phyloP scores from a whole-genome alignment of 2,797 vertebrate genomes.

The Meda fulgida region DNA sequence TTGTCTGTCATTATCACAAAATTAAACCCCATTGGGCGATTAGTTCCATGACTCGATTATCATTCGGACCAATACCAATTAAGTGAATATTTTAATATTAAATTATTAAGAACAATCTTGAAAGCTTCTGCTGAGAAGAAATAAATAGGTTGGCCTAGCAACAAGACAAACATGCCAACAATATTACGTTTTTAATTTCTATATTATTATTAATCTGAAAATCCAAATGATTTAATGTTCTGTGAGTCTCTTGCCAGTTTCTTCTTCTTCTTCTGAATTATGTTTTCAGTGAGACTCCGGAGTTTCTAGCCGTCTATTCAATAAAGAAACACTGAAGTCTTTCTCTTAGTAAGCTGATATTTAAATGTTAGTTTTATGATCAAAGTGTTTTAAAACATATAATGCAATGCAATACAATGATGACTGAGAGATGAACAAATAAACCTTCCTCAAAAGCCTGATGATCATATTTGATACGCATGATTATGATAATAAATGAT shows the following conservation, averaged over 20 bases:
- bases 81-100: background rate
- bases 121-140: background rate
- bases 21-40: background rate
- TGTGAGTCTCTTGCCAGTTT: too few relatives aligned
- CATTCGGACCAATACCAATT: background rate
- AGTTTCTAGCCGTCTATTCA: too few relatives aligned
- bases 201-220: background rate
- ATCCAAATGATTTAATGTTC: background rate
- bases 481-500: too few relatives aligned
- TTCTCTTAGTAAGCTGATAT: too few relatives aligned
- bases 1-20: background rate
- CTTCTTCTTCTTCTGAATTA: too few relatives aligned
- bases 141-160: background rate
- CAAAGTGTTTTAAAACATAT: background rate
- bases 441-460: background rate
- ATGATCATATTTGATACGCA: background rate
- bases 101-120: background rate
- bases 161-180: background rate
- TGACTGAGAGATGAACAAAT: background rate
- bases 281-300: too few relatives aligned
- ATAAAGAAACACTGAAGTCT: too few relatives aligned
- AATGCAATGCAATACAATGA: background rate
- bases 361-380: background rate
- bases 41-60: too few relatives aligned
- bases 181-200: background rate